Percentiles rank a stretch among this genome's conserved stretches.
Evolutionary conservation across 2,797 vertebrate species (phyloP).

Genomic region (Argya squamiceps): DNA sequence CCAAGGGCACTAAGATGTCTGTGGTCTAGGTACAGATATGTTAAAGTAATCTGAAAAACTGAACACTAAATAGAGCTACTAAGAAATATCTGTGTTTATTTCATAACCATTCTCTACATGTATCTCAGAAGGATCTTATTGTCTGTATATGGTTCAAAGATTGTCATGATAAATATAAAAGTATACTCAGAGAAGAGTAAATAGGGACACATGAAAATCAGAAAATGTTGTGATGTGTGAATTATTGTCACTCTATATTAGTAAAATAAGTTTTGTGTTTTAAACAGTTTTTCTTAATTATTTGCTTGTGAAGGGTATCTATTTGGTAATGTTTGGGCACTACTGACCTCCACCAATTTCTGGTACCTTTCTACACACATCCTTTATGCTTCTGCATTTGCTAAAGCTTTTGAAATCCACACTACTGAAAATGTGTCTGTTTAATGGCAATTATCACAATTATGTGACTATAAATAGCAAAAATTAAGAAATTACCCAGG

Average conservation of each 20-base stretch:
- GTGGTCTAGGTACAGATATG: background rate
- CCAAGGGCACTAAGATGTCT: background rate
- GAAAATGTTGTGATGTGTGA: background rate
- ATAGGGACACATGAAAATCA: background rate
- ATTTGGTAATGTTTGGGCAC: background rate
- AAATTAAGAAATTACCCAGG: background rate
- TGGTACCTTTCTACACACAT: background rate
- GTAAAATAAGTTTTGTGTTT: background rate
- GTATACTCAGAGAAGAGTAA: background rate
- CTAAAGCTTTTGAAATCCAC: background rate
- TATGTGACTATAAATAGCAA: background rate
- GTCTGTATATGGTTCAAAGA: background rate
- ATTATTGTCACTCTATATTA: background rate
- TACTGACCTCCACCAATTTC: background rate
- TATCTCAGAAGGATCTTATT: background rate
- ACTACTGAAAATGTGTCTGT: background rate
- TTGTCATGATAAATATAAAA: background rate
- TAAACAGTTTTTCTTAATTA: background rate
- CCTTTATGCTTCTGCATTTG: background rate
- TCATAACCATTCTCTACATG: background rate
- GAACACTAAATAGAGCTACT: background rate
- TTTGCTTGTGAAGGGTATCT: background rate
- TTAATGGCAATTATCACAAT: background rate
- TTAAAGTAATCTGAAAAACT: background rate
- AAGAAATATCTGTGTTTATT: background rate